These are phyloP conservation scores for Catharus bicknelli DNA, from an alignment of 2,113 vertebrate genomes.

Conservation along the genomic window DNA sequence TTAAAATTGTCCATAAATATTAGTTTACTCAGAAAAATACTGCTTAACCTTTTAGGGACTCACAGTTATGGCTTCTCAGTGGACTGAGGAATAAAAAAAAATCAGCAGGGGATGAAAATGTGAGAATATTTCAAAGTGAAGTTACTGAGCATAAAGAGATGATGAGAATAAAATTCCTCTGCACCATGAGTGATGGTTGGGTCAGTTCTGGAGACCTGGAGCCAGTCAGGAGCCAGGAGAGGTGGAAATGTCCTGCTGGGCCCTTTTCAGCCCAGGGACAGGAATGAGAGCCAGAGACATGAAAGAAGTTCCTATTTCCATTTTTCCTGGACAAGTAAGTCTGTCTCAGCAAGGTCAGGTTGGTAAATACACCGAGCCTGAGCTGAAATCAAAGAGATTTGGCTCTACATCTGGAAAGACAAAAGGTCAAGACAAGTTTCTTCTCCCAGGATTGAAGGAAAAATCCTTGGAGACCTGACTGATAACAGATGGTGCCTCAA, in stretches of 20 bases:
- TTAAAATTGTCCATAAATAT: neutral
- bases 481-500: neutral
- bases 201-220: neutral
- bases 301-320: neutral
- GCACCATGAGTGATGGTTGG: neutral
- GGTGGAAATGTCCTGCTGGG: neutral
- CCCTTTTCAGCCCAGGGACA: neutral
- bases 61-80: neutral
- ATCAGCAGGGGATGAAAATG: neutral
- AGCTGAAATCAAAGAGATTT: neutral
- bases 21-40: neutral
- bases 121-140: neutral
- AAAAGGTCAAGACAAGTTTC: neutral
- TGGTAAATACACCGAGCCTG: accelerated
- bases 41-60: neutral
- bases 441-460: neutral
- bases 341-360: neutral
- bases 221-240: neutral
- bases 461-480: neutral
- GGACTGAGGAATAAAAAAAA: neutral
- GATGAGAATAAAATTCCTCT: neutral
- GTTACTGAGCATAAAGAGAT: neutral
- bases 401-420: neutral
- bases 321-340: neutral
- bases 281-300: neutral